Evolutionary conservation across 2,888 invertebrate species (phyloP).

Genomic region (Ophraella communa): DNA sequence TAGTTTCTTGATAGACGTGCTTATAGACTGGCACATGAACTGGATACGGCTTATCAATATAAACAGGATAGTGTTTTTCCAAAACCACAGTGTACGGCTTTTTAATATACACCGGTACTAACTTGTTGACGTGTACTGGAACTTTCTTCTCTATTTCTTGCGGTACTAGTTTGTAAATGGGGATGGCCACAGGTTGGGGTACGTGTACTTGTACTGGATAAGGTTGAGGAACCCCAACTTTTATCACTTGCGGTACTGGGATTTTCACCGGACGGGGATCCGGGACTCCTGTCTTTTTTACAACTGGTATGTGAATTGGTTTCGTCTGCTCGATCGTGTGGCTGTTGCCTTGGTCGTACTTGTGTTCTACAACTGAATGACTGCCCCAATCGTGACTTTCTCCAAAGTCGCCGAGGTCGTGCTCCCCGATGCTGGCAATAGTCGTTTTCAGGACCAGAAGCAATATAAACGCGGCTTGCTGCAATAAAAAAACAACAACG

Average conservation of each 20-base stretch:
- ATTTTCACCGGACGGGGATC: constrained; percentile 76
- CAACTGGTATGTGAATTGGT: constrained; percentile 72
- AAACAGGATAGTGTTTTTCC: constrained; percentile 74
- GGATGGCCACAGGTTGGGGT: constrained; percentile 75
- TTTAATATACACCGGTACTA: constrained; percentile 73
- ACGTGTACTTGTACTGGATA: constrained; percentile 75
- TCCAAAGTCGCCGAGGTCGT: constrained; percentile 41
- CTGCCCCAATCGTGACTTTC: constrained; percentile 47
- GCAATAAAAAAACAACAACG: background rate
- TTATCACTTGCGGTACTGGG: constrained; percentile 72
- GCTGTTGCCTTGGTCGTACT: constrained; percentile 56
- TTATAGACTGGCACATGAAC: constrained; percentile 78
- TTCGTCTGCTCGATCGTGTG: constrained; percentile 73
- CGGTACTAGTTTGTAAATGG: constrained; percentile 75
- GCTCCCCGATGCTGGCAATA: constrained; percentile 14
- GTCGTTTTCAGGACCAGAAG: constrained; percentile 15
- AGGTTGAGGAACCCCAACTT: constrained; percentile 76
- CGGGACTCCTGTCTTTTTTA: constrained; percentile 75
- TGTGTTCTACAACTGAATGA: constrained; percentile 62
- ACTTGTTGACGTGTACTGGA: constrained; percentile 76
- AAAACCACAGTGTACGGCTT: constrained; percentile 79
- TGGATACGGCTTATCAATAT: constrained; percentile 71
- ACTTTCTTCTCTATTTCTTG: constrained; percentile 76
- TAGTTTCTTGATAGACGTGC: constrained; percentile 65
- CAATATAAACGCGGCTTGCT: constrained; percentile 6